Evolutionary conservation across 2,113 vertebrate genomes (phyloP).

Genomic region (Muntiacus reevesi): DNA sequence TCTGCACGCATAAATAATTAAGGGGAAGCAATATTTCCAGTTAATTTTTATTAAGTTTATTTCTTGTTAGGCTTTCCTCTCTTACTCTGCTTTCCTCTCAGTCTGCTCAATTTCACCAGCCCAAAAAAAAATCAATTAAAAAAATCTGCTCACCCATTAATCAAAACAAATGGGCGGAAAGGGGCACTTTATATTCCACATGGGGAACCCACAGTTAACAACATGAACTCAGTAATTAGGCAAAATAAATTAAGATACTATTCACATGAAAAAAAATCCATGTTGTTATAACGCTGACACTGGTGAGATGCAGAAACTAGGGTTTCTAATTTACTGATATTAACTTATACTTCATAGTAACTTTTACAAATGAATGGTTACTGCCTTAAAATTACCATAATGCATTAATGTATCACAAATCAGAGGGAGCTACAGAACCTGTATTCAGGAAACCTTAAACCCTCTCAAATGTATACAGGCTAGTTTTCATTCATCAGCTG

Average conservation of each 20-base stretch:
- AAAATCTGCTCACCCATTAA: background rate
- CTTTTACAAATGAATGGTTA: background rate
- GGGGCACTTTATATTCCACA: background rate
- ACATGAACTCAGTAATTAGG: background rate
- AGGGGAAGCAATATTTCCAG: background rate
- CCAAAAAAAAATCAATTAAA: background rate
- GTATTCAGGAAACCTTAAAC: background rate
- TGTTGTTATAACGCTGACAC: background rate
- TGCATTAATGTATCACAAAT: background rate
- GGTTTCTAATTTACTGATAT: background rate
- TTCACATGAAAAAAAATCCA: background rate
- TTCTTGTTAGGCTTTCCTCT: background rate
- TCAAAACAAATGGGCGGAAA: background rate
- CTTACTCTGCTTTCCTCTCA: background rate
- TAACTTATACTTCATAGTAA: background rate
- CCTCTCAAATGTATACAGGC: conserved; percentile 4
- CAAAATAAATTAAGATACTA: background rate
- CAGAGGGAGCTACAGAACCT: background rate
- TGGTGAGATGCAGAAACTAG: background rate
- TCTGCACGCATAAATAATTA: background rate
- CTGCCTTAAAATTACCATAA: background rate
- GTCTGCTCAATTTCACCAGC: background rate
- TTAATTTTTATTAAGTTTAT: background rate
- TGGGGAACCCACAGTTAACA: conserved; percentile 2
- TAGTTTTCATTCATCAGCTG: background rate